Evolutionary conservation across 2,888 invertebrate species (phyloP).

Genomic region (Chrysotoxum bicinctum): DNA sequence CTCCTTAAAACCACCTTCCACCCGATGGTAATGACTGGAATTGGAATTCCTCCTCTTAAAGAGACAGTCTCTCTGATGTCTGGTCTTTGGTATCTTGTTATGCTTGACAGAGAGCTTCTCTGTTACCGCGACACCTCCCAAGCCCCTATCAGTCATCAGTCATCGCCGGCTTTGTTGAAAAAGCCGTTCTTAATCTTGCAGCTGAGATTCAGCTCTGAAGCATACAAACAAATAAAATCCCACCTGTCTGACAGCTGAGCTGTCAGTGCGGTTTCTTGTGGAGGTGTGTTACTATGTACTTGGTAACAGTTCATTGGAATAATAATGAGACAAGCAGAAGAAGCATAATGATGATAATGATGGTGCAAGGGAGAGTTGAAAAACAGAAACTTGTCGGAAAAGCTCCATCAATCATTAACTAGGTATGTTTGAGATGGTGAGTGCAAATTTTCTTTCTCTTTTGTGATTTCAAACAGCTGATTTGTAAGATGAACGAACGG

Average conservation of each 20-base stretch:
- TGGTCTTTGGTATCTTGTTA: not conserved
- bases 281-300: conserved; percentile 39
- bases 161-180: conserved; percentile 27
- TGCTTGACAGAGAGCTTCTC: not conserved
- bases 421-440: not conserved
- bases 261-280: conserved; percentile 32
- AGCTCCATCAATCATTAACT: not conserved
- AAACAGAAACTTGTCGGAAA: conserved; percentile 13
- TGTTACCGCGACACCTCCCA: conserved; percentile 10
- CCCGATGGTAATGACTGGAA: not conserved
- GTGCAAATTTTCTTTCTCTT: conserved; percentile 41
- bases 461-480: conserved; percentile 16
- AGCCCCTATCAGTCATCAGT: not conserved
- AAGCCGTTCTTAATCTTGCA: conserved; percentile 45
- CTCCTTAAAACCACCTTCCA: conserved; percentile 8
- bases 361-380: not conserved
- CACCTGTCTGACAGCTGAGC: conserved; percentile 28
- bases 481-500: not conserved
- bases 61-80: conserved; percentile 31
- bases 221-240: conserved; percentile 7
- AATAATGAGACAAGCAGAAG: conserved; percentile 24
- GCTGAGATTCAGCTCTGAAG: conserved; percentile 18
- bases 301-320: conserved; percentile 59
- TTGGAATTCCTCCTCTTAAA: conserved; percentile 47
- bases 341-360: not conserved